Evolutionary conservation across 2,113 vertebrate genomes (phyloP).

Genomic region (Scytalopus superciliaris): DNA sequence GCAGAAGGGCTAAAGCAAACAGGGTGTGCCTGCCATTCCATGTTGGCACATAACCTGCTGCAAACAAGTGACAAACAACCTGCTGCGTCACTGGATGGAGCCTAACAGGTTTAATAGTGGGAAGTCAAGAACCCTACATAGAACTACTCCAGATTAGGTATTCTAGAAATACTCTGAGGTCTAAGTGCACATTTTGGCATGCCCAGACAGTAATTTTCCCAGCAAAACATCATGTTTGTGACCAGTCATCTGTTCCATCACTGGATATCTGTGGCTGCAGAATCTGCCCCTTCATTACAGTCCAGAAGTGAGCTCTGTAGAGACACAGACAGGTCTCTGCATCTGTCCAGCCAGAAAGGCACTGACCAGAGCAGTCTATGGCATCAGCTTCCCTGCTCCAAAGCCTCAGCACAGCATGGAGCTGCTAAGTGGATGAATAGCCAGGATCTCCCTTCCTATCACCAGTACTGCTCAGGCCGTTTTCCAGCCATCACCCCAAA

Average conservation of each 20-base stretch:
- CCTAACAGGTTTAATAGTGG: background rate
- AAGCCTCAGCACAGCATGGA: fast-evolving
- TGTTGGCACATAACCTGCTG: background rate
- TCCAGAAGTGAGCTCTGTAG: background rate
- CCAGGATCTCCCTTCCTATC: fast-evolving
- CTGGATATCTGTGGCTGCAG: background rate
- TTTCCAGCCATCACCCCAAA: background rate
- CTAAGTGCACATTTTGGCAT: background rate
- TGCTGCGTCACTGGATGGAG: conserved; percentile 34
- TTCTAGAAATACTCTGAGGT: background rate
- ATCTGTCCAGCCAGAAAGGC: background rate
- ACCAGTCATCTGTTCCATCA: background rate
- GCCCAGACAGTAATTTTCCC: background rate
- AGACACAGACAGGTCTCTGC: background rate
- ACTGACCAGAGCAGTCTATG: fast-evolving
- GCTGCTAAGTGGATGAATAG: fast-evolving
- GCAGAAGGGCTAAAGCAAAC: background rate
- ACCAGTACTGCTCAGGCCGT: background rate
- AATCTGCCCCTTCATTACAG: fast-evolving
- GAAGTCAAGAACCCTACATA: background rate
- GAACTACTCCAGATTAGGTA: background rate
- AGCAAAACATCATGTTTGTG: background rate
- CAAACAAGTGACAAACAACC: background rate
- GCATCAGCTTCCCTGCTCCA: background rate
- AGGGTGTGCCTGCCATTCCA: background rate